A percentile compares a stretch with the other conserved stretches of the same genome.
These are phyloP conservation scores for Eueides isabella DNA, from an alignment of 1,140 invertebrate species.

Conservation along the genomic window DNA sequence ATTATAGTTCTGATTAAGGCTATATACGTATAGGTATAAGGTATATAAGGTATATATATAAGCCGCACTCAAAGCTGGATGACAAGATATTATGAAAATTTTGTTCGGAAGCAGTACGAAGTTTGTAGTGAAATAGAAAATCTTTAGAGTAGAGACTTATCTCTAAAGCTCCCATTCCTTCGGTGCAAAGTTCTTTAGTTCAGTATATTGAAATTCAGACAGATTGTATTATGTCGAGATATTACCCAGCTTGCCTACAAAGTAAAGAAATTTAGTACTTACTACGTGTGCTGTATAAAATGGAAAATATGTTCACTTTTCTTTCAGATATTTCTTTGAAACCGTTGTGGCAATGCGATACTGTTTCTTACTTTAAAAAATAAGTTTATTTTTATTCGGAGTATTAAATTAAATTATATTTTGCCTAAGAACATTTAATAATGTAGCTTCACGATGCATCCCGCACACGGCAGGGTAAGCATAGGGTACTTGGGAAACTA, in stretches of 20 bases:
- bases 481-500: too few species aligned
- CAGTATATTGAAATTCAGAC: conserved; percentile 8
- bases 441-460: too few species aligned
- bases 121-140: conserved; percentile 5
- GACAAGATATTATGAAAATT: neutral
- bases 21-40: too few species aligned
- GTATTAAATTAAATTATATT: too few species aligned
- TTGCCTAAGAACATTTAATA: too few species aligned
- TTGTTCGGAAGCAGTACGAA: neutral
- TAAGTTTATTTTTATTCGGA: too few species aligned
- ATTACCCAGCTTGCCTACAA: neutral
- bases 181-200: conserved; percentile 10
- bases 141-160: conserved; percentile 9
- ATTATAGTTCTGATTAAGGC: too few species aligned
- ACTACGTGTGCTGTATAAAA: neutral
- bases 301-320: neutral
- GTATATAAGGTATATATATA: too few species aligned
- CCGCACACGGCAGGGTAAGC: too few species aligned
- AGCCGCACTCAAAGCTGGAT: neutral
- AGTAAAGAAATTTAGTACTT: neutral
- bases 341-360: too few species aligned
- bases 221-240: neutral
- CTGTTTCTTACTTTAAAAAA: too few species aligned
- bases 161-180: conserved; percentile 9
- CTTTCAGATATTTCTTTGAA: too few species aligned